Evolutionary conservation across 2,113 vertebrate species (phyloP).

Genomic region (Aramus guarauna): DNA sequence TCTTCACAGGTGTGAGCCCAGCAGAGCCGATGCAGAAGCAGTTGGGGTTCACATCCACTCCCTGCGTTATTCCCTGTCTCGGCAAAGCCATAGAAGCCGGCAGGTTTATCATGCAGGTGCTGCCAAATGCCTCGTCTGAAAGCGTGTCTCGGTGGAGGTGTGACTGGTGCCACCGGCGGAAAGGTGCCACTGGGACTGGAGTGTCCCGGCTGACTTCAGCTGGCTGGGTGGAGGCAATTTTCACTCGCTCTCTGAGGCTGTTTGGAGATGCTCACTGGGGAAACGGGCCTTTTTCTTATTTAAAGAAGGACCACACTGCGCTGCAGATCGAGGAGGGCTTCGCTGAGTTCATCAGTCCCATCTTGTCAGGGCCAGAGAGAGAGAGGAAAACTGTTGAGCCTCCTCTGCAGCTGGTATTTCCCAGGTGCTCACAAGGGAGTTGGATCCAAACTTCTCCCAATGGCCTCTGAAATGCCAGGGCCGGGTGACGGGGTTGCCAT

Average conservation of each 20-base stretch:
- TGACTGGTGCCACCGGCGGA: not conserved
- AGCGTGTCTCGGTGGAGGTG: not conserved
- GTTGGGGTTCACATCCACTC: accelerated
- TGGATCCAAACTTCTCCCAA: not conserved
- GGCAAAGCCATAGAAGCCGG: accelerated
- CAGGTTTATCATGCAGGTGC: not conserved
- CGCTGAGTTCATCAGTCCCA: not conserved
- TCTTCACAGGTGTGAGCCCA: not conserved
- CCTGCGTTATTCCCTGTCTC: accelerated
- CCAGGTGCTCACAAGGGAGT: accelerated
- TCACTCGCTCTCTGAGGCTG: not conserved
- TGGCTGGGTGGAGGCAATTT: not conserved
- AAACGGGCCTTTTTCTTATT: not conserved
- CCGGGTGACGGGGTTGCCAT: not conserved
- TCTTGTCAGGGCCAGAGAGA: not conserved
- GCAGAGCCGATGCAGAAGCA: not conserved
- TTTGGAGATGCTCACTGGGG: not conserved
- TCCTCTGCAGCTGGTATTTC: not conserved
- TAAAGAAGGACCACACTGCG: not conserved
- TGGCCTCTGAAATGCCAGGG: not conserved
- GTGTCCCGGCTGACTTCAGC: not conserved
- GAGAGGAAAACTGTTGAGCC: not conserved
- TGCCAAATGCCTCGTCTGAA: not conserved
- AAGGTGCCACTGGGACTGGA: not conserved
- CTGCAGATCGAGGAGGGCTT: not conserved